Base-by-base conservation (phyloP, 1,140 invertebrate genomes). In the Neodiprion lecontei region DNA sequence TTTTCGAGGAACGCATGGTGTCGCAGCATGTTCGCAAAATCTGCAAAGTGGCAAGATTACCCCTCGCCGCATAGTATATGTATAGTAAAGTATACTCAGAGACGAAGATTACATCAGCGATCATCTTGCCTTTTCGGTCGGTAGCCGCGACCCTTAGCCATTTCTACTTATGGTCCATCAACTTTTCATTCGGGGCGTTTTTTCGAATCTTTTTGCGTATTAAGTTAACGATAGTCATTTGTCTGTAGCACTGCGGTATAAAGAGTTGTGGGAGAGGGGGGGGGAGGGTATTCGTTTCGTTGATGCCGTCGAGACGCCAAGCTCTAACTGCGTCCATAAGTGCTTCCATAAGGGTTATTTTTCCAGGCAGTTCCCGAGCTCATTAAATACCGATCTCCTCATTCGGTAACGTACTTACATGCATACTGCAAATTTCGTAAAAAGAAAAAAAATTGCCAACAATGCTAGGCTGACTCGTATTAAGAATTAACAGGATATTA, bases 141-240 rank as follows among this genome's bases (percentile, higher is more conserved):
- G 11, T 61, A 21, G 53, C 53, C 11, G 53, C 53, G 11, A 61
- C 9, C 53, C 53, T 61, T 17, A 61, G 53, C 53, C 53, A 17
- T 69, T 69, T 47, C 40, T 21, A 69, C 67, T 69, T 69, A 69
- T 69, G 67, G 67, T 23, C 67, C 67, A 69, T 69, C 67, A 47
- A 69, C 23, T 69, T 23, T 21, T 69, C 67, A 69, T 23, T 65
- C 28, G 61, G 61, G 12, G 61, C 61, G 12, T 65, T 65, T 65
- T 21, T 21, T 14, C 7, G 12, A 5, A 17, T 69, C 23, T 69
- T 47, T 69, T 7, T 69, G 67, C 67, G 67, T 69, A 69, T 9
- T 69, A 12, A 69, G 67, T 14, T 69, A 69, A 69, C 67, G 67
- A 69, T 47, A 23, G 40, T 47, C 14, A 69, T 69, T 69, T 69